Conservation (phyloP, 2,797 vertebrate genomes). For the Menidia menidia region DNA sequence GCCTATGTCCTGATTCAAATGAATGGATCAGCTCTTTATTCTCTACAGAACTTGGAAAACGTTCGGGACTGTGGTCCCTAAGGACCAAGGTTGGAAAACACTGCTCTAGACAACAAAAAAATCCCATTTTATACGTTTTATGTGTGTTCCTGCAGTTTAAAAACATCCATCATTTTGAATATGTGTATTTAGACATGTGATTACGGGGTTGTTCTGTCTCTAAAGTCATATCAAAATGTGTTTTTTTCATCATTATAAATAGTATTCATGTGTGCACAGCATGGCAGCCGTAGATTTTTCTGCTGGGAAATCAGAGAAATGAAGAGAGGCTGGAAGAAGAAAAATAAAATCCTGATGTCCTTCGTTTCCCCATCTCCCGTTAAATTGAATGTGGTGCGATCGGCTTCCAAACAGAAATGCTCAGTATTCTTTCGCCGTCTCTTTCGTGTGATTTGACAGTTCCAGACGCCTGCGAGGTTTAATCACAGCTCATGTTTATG, state of each 20-base stretch:
- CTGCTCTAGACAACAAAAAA: no score
- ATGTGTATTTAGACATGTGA: neutral
- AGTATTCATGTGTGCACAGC: neutral
- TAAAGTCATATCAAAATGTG: neutral
- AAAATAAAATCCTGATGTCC: no score
- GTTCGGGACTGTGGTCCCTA: no score
- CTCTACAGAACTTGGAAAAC: no score
- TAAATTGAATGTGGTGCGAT: constrained; percentile 33
- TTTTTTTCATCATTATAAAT: neutral
- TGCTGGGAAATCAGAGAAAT: neutral
- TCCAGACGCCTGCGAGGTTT: constrained; percentile 32
- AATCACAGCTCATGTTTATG: constrained; percentile 38
- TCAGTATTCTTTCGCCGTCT: constrained; percentile 30
- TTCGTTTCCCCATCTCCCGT: constrained; percentile 16
- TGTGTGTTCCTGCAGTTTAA: no score
- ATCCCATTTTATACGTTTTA: no score
- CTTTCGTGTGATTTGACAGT: constrained; percentile 21
- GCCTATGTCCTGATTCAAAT: no score
- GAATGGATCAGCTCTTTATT: no score
- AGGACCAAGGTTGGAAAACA: no score
- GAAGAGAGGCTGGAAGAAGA: neutral
- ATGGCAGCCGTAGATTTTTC: neutral
- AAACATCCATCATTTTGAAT: no score
- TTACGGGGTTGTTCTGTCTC: neutral
- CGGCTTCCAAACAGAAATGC: constrained; percentile 24